Evolutionary conservation across 2,797 vertebrate genomes (phyloP).

Genomic region (Trichosurus vulpecula): DNA sequence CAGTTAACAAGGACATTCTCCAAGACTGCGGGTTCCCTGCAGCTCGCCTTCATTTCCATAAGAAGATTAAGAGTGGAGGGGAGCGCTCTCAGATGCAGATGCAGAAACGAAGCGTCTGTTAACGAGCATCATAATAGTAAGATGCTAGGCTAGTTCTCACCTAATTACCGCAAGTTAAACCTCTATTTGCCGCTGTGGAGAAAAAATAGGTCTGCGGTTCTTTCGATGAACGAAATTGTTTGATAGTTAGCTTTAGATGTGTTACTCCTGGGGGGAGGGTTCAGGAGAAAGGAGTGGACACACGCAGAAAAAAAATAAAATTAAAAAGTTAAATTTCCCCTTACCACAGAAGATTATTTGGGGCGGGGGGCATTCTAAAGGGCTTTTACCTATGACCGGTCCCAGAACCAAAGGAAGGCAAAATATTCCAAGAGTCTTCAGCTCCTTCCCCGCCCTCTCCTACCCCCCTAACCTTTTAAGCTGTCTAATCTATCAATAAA

Average conservation of each 20-base stretch:
- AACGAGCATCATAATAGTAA: conserved; percentile 97
- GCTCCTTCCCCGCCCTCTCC: neutral
- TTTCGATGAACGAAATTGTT: conserved; percentile 82
- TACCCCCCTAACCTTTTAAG: conserved; percentile 63
- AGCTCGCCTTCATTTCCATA: conserved; percentile 98
- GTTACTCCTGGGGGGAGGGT: conserved; percentile 67
- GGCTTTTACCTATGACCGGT: conserved; percentile 58
- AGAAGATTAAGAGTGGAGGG: conserved; percentile 98
- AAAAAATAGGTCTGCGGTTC: conserved; percentile 84
- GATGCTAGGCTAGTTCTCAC: conserved; percentile 94
- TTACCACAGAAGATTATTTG: conserved; percentile 64
- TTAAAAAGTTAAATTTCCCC: conserved; percentile 66
- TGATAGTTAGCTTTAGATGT: conserved; percentile 81
- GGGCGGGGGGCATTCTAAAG: conserved; percentile 69
- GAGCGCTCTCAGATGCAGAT: conserved; percentile 97
- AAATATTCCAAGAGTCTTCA: conserved; percentile 63
- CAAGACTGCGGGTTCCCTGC: conserved; percentile 93
- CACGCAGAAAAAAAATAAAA: conserved; percentile 66
- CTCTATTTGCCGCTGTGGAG: conserved; percentile 88
- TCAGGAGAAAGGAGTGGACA: conserved; percentile 65
- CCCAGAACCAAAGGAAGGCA: conserved; percentile 76
- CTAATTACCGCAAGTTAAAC: conserved; percentile 94
- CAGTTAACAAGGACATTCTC: conserved; percentile 94
- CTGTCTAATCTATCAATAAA: conserved; percentile 72
- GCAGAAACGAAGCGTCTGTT: conserved; percentile 93